Conservation (phyloP, 2,888 invertebrate genomes). For the Diploptera punctata region DNA sequence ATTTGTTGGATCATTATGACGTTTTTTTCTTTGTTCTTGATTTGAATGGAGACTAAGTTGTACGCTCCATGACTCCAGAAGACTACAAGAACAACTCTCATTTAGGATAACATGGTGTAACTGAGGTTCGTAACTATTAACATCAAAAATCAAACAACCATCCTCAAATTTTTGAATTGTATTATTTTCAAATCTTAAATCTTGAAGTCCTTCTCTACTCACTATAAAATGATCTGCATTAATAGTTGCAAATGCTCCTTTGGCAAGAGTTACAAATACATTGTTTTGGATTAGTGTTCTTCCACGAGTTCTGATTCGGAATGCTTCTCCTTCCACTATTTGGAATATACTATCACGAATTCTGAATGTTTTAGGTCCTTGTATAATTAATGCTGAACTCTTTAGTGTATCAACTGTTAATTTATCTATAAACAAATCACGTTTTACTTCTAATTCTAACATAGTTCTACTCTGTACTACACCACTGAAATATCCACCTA, state of each 20-base stretch:
- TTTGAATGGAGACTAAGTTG: constrained; percentile 44
- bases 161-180: constrained; percentile 63
- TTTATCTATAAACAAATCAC: constrained; percentile 70
- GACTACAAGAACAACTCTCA: constrained; percentile 64
- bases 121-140: constrained; percentile 61
- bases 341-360: constrained; percentile 66
- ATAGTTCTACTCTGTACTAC: constrained; percentile 73
- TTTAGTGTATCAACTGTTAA: constrained; percentile 66
- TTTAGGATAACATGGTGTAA: constrained; percentile 66
- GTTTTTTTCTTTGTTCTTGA: constrained; percentile 24
- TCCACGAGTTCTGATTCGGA: constrained; percentile 66
- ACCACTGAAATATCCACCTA: constrained; percentile 64
- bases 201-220: constrained; percentile 53
- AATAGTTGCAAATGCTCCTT: constrained; percentile 69
- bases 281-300: constrained; percentile 72
- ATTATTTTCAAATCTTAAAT: constrained; percentile 69
- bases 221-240: constrained; percentile 48
- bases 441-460: constrained; percentile 74
- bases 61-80: constrained; percentile 49
- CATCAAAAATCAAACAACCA: constrained; percentile 65
- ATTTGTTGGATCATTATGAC: constrained; percentile 16
- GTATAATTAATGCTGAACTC: constrained; percentile 73
- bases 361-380: constrained; percentile 65
- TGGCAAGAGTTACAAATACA: constrained; percentile 61
- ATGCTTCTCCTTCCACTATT: constrained; percentile 69